Evolutionary conservation across 2,888 invertebrate species (phyloP).

Genomic region (Coenonympha glycerion): DNA sequence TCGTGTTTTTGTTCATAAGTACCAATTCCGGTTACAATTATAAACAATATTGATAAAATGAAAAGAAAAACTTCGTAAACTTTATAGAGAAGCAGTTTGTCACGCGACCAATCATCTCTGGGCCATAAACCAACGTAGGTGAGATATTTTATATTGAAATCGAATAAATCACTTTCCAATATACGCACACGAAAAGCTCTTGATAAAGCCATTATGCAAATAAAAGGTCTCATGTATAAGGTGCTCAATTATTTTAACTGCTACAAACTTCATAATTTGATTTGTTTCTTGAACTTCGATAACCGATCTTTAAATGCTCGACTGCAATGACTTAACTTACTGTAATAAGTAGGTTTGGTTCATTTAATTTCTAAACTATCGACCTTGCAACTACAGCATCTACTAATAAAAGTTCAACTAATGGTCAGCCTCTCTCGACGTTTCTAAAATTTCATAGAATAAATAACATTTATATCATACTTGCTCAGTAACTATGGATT

Average conservation of each 20-base stretch:
- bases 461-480: too few relatives aligned
- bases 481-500: too few relatives aligned
- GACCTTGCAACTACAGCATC: too few relatives aligned
- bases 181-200: slow-evolving; percentile 16
- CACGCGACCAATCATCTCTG: slow-evolving; percentile 34
- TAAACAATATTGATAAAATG: slow-evolving; percentile 36
- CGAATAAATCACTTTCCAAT: slow-evolving; percentile 41
- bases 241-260: not conserved
- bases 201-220: slow-evolving; percentile 22
- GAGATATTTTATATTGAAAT: slow-evolving; percentile 53
- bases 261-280: slow-evolving; percentile 6
- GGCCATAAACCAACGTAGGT: slow-evolving; percentile 57
- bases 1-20: slow-evolving; percentile 40
- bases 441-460: too few relatives aligned
- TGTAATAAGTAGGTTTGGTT: not conserved
- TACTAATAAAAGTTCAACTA: too few relatives aligned
- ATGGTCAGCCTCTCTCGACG: too few relatives aligned
- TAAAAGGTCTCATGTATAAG: not conserved
- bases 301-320: not conserved
- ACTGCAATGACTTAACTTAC: not conserved
- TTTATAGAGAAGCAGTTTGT: slow-evolving; percentile 38
- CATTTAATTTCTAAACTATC: too few relatives aligned
- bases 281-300: slow-evolving; percentile 7
- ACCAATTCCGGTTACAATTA: slow-evolving; percentile 44
- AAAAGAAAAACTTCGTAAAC: slow-evolving; percentile 42